Conservation (phyloP, 2,797 vertebrate species). For the Myotis pilosus region DNA sequence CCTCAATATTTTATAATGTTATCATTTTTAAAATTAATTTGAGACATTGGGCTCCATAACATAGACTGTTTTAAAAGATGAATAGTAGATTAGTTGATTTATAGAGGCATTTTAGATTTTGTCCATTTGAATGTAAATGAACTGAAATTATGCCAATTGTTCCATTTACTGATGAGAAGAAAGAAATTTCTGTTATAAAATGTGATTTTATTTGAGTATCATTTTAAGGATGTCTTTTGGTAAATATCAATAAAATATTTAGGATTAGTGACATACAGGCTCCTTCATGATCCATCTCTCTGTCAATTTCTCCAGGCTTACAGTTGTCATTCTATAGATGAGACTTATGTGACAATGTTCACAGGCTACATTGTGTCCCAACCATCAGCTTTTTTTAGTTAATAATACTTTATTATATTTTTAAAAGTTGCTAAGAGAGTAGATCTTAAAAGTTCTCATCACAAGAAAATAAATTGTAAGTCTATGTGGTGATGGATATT, state of each 20-base stretch:
- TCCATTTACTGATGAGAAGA: slow-evolving; percentile 29
- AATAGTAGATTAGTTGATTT: slow-evolving; percentile 34
- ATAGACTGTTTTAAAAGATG: slow-evolving; percentile 41
- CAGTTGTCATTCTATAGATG: neutral
- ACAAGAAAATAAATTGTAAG: neutral
- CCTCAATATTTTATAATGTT: slow-evolving; percentile 50
- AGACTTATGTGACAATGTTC: neutral
- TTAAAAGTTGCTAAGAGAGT: neutral
- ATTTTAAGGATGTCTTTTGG: neutral
- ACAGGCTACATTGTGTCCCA: neutral
- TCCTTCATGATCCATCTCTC: neutral
- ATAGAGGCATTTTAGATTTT: neutral
- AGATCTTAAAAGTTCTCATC: neutral
- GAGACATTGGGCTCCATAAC: neutral
- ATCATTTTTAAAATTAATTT: slow-evolving; percentile 53
- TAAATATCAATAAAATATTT: neutral
- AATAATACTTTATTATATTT: neutral
- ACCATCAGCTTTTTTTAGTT: neutral
- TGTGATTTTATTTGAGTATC: slow-evolving; percentile 17
- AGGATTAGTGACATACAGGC: neutral
- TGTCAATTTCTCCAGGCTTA: neutral
- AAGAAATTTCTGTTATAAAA: slow-evolving; percentile 25
- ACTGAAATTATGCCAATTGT: slow-evolving; percentile 30
- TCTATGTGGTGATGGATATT: neutral
- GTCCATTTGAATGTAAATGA: neutral